A percentile compares a stretch with the other conserved stretches of the same genome.
These are phyloP conservation scores for Platorchestia sp. DNA, from an alignment of 1,140 invertebrate species.

Conservation along the genomic window DNA sequence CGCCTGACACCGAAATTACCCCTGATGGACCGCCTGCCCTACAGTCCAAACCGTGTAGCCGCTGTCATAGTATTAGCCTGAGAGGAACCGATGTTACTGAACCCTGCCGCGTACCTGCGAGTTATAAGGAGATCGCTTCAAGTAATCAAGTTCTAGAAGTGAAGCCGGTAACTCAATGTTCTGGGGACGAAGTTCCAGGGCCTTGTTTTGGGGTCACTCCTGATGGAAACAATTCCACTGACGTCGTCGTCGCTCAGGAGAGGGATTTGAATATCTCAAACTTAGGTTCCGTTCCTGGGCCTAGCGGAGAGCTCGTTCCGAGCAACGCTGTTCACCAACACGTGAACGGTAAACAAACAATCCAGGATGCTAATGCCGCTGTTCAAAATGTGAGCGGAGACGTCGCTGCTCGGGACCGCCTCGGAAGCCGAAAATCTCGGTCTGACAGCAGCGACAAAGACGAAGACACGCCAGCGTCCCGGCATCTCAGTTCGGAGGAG, in stretches of 20 bases:
- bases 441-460: not conserved
- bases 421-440: not conserved
- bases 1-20: not conserved
- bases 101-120: not conserved
- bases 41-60: not conserved
- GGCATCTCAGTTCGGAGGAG: not conserved
- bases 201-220: not conserved
- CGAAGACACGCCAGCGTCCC: not conserved
- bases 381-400: not conserved
- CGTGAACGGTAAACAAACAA: not conserved
- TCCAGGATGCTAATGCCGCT: not conserved
- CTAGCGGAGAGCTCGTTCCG: no score
- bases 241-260: not conserved
- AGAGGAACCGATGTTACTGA: not conserved
- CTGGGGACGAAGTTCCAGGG: not conserved
- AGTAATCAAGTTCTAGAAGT: not conserved
- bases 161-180: not conserved
- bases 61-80: not conserved
- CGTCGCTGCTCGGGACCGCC: not conserved
- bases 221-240: no score
- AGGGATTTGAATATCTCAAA: not conserved
- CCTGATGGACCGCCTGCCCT: not conserved
- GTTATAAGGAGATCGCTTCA: not conserved
- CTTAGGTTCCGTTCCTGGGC: not conserved
- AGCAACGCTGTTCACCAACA: no score